These are phyloP conservation scores for Centropus unirufus DNA, from an alignment of 2,113 vertebrate species.

Conservation along the genomic window DNA sequence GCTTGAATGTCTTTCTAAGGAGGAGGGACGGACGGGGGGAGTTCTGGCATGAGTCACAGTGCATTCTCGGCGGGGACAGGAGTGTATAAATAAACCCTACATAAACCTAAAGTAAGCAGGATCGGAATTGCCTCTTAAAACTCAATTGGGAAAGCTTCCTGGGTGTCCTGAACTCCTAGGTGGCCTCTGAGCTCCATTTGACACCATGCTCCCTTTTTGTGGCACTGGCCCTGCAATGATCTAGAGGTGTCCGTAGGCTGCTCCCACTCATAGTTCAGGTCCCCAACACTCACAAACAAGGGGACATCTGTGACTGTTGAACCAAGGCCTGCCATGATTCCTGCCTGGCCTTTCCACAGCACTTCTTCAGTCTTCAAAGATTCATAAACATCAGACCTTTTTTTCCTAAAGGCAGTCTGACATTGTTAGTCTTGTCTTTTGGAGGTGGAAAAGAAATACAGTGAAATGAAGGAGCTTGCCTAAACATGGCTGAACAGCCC, in stretches of 20 bases:
- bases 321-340: not conserved
- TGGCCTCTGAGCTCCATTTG: accelerated
- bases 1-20: not conserved
- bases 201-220: accelerated
- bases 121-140: slow-evolving; percentile 15
- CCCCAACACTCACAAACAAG: accelerated
- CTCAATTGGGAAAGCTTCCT: not conserved
- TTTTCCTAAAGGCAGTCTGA: not conserved
- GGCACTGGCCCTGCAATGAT: accelerated
- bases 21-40: not conserved
- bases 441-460: not conserved
- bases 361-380: not conserved
- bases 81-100: slow-evolving; percentile 13
- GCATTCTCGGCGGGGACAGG: not conserved
- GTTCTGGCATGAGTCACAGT: not conserved
- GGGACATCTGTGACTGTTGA: not conserved
- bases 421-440: not conserved
- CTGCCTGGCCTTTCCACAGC: not conserved
- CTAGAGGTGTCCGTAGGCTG: not conserved
- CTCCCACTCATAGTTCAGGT: not conserved
- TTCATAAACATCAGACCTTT: not conserved
- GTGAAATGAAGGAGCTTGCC: not conserved
- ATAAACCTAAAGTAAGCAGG: slow-evolving; percentile 58
- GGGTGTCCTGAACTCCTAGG: slow-evolving; percentile 18
- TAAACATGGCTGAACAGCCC: not conserved